phyloP scores from a whole-genome alignment of 1,140 invertebrate genomes.

The Drosophila pseudoananassae region DNA sequence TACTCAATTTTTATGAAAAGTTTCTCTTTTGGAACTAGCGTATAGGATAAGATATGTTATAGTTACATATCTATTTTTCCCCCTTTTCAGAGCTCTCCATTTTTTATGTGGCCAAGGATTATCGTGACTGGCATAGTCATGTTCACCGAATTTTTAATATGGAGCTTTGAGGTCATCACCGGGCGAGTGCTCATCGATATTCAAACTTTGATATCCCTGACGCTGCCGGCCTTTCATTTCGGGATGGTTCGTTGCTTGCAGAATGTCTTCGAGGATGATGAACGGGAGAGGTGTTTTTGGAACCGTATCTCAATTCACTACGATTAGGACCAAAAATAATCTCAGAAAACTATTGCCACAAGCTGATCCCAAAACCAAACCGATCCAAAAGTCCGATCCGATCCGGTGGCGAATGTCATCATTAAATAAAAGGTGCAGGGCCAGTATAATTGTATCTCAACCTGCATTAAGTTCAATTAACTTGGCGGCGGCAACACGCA shows the following conservation, averaged over 20 bases:
- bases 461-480: slow-evolving; percentile 58
- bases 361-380: background rate
- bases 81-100: slow-evolving; percentile 9
- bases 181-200: slow-evolving; percentile 3
- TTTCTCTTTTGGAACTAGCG: too few species aligned
- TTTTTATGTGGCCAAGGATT: slow-evolving; percentile 30
- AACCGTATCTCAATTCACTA: slow-evolving; percentile 5
- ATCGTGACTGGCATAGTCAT: slow-evolving; percentile 3
- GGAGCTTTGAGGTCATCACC: slow-evolving; percentile 17
- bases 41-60: background rate
- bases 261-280: slow-evolving; percentile 29
- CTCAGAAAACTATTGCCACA: too few species aligned
- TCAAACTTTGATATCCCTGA: background rate
- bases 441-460: slow-evolving; percentile 40
- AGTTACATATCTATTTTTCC: too few species aligned
- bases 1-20: too few species aligned
- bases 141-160: background rate
- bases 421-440: slow-evolving; percentile 58
- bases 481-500: slow-evolving; percentile 30
- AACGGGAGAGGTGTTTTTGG: too few species aligned
- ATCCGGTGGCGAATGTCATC: slow-evolving; percentile 38
- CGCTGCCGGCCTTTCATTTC: slow-evolving; percentile 8
- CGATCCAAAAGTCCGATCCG: background rate
- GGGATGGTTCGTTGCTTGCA: slow-evolving; percentile 41
- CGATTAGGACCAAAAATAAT: background rate